These are phyloP conservation scores for Pomatorhinus ruficollis DNA, from an alignment of 2,113 vertebrate genomes.

Conservation along the genomic window DNA sequence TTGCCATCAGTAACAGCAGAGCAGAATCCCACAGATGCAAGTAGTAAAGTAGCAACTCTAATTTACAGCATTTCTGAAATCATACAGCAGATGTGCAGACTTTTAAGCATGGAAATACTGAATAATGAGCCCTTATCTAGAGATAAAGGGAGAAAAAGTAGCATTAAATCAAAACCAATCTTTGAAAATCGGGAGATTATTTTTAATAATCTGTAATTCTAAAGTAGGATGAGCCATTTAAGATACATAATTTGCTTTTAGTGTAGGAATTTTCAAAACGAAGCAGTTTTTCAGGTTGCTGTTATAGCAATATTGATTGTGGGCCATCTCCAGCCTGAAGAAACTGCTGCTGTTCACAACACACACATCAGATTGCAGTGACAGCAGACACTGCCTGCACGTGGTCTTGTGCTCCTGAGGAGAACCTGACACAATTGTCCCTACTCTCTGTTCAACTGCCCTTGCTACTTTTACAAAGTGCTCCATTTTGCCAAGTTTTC, in stretches of 20 bases:
- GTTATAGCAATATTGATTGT: not conserved
- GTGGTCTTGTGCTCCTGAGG: not conserved
- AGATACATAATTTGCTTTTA: not conserved
- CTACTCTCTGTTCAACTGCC: not conserved
- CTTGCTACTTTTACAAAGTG: not conserved
- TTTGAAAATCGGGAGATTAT: not conserved
- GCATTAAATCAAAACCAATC: not conserved
- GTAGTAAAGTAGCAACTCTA: not conserved
- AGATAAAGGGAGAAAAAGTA: not conserved
- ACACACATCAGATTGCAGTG: not conserved
- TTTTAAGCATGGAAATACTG: not conserved
- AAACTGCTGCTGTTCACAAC: not conserved
- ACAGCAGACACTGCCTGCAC: accelerated
- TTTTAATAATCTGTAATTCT: not conserved
- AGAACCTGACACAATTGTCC: not conserved
- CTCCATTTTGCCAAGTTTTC: not conserved
- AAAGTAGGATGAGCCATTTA: not conserved
- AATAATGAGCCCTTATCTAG: not conserved
- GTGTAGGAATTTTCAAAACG: not conserved
- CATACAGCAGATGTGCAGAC: not conserved
- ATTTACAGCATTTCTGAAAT: not conserved
- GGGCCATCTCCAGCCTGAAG: not conserved
- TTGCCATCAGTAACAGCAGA: not conserved
- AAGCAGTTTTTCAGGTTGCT: not conserved
- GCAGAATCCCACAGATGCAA: not conserved